These are phyloP conservation scores for Araneus ventricosus DNA, from an alignment of 1,140 invertebrate species.

Conservation along the genomic window DNA sequence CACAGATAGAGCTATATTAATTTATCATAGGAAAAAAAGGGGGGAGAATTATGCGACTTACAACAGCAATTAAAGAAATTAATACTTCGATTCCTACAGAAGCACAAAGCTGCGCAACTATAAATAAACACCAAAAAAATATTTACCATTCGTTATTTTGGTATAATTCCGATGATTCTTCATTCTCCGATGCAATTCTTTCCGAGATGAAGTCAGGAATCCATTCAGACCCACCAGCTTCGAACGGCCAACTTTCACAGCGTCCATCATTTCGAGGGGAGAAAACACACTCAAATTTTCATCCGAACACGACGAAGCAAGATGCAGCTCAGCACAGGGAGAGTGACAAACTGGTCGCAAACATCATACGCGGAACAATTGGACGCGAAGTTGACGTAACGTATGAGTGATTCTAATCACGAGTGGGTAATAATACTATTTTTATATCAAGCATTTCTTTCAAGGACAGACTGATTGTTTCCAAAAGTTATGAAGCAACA, in stretches of 20 bases:
- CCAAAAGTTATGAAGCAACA: not conserved
- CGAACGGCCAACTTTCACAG: not conserved
- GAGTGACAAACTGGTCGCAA: not conserved
- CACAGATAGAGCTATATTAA: too few relatives aligned
- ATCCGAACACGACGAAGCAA: not conserved
- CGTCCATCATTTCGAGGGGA: not conserved
- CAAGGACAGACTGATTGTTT: slow-evolving; percentile 34
- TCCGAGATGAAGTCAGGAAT: slow-evolving; percentile 21
- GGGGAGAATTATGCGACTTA: too few relatives aligned
- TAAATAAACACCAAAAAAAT: not conserved
- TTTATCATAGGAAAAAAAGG: too few relatives aligned
- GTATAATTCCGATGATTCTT: not conserved
- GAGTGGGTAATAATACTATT: slow-evolving; percentile 23
- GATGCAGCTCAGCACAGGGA: not conserved
- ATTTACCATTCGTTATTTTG: slow-evolving; percentile 1
- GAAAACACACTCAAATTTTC: not conserved
- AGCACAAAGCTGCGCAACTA: too few relatives aligned
- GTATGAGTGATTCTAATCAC: slow-evolving; percentile 47
- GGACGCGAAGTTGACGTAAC: slow-evolving; percentile 1
- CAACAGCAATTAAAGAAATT: too few relatives aligned
- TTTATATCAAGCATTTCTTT: slow-evolving; percentile 8
- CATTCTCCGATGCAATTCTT: slow-evolving; percentile 30
- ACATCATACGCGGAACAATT: slow-evolving; percentile 15
- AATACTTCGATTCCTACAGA: too few relatives aligned
- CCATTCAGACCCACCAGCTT: slow-evolving; percentile 20